Evolutionary conservation across 2,888 invertebrate genomes (phyloP).

Genomic region (Agriopis marginaria): DNA sequence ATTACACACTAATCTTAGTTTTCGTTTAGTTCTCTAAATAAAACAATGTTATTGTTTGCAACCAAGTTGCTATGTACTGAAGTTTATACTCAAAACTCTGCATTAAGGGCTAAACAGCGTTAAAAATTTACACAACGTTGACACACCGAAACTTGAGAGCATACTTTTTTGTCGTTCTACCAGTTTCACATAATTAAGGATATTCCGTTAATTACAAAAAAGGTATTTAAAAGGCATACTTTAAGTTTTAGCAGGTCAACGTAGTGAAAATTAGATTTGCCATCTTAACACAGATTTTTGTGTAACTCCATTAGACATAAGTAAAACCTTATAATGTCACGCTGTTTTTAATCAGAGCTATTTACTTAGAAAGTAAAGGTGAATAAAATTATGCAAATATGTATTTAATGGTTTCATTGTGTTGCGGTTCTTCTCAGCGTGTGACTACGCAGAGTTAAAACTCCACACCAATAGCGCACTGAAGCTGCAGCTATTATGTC

Average conservation of each 20-base stretch:
- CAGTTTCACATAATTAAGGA: no score
- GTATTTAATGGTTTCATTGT: constrained; percentile 23
- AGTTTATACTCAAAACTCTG: constrained; percentile 56
- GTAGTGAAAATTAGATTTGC: no score
- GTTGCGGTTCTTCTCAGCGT: neutral
- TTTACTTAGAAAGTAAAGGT: constrained; percentile 41
- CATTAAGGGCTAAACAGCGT: constrained; percentile 37
- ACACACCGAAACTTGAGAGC: no score
- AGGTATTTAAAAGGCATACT: no score
- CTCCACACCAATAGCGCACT: neutral
- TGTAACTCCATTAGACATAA: constrained; percentile 54
- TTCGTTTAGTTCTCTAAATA: constrained; percentile 57
- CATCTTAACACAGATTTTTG: constrained; percentile 47
- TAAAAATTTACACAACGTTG: no score
- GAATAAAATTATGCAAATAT: constrained; percentile 40
- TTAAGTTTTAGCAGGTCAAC: no score
- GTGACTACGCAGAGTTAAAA: neutral
- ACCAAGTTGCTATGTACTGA: constrained; percentile 72
- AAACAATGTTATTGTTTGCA: constrained; percentile 62
- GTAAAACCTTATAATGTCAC: constrained; percentile 67
- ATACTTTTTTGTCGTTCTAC: no score
- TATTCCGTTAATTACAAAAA: no score
- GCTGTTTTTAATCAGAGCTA: constrained; percentile 57
- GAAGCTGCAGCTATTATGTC: no score
- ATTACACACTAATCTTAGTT: constrained; percentile 57